Conservation (phyloP, 2,797 vertebrate species). For the Enteromius fasciolatus region DNA sequence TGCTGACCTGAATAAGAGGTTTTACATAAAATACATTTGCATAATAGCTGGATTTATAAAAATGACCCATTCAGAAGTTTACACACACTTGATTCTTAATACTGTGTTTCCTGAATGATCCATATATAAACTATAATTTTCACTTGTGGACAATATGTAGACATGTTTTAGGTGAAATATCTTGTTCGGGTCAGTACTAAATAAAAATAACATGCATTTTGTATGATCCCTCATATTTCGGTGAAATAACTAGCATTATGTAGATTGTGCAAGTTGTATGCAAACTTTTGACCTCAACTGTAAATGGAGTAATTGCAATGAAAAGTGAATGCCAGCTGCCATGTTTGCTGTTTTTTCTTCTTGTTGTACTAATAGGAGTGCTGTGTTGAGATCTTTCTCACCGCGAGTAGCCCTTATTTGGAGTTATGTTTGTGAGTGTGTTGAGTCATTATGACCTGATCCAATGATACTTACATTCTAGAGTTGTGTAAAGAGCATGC, state of each 20-base stretch:
- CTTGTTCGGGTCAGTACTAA: too few relatives aligned
- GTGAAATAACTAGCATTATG: not conserved
- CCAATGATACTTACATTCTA: constrained; percentile 72
- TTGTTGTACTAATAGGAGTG: not conserved
- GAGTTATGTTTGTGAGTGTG: constrained; percentile 63
- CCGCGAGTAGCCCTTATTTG: not conserved
- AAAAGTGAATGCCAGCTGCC: not conserved
- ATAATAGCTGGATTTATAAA: too few relatives aligned
- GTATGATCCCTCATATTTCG: too few relatives aligned
- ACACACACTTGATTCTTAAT: too few relatives aligned
- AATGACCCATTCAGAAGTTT: too few relatives aligned
- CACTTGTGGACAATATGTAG: too few relatives aligned
- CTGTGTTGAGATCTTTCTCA: not conserved
- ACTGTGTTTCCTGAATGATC: too few relatives aligned
- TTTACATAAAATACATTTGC: too few relatives aligned
- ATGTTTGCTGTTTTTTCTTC: not conserved
- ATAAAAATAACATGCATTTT: too few relatives aligned
- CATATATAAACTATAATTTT: too few relatives aligned
- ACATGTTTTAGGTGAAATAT: too few relatives aligned
- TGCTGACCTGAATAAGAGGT: too few relatives aligned
- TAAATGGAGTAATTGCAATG: not conserved
- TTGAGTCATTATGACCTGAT: constrained; percentile 65
- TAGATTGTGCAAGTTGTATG: not conserved
- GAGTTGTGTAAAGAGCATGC: constrained; percentile 75
- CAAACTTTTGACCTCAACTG: not conserved